Percentiles rank a stretch among this genome's conserved stretches.
Evolutionary conservation across 2,113 vertebrate genomes (phyloP).

Genomic region (Theristicus caerulescens): DNA sequence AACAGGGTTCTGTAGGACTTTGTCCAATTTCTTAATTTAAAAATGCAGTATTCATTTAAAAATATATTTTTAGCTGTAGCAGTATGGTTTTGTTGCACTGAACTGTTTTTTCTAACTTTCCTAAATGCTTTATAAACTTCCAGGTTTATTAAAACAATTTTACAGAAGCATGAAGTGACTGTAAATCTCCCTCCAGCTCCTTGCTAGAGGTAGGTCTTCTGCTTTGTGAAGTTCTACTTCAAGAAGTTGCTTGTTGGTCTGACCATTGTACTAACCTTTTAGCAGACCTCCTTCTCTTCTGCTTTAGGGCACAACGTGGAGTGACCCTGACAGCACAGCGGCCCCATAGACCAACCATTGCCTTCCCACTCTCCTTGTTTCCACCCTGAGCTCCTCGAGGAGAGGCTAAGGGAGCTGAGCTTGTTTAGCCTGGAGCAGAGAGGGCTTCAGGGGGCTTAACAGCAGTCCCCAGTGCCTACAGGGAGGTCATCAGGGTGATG

Average conservation of each 20-base stretch:
- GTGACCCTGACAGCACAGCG: not conserved
- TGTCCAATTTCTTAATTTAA: conserved; percentile 70
- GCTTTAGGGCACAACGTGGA: not conserved
- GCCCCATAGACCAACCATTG: not conserved
- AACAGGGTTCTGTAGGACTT: conserved; percentile 30
- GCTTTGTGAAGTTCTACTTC: not conserved
- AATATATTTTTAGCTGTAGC: conserved; percentile 52
- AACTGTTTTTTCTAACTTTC: conserved; percentile 18
- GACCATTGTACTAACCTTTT: not conserved
- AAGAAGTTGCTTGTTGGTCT: not conserved
- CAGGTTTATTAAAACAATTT: conserved; percentile 62
- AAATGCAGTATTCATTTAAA: conserved; percentile 54
- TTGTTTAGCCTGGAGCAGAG: not conserved
- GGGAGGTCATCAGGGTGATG: not conserved
- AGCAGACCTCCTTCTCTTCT: not conserved
- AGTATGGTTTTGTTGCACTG: conserved; percentile 13
- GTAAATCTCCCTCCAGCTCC: conserved; percentile 6
- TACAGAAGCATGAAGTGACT: conserved; percentile 54
- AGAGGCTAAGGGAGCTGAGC: not conserved
- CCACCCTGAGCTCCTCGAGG: not conserved
- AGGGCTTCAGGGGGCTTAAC: not conserved
- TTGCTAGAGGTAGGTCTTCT: not conserved
- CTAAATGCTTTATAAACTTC: conserved; percentile 44
- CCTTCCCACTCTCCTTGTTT: not conserved
- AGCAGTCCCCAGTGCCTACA: not conserved